A percentile compares a stretch with the other conserved stretches of the same genome.
These are phyloP conservation scores for Lytechinus pictus DNA, from an alignment of 35 echinoderm and acorn worm genomes.

Conservation along the genomic window DNA sequence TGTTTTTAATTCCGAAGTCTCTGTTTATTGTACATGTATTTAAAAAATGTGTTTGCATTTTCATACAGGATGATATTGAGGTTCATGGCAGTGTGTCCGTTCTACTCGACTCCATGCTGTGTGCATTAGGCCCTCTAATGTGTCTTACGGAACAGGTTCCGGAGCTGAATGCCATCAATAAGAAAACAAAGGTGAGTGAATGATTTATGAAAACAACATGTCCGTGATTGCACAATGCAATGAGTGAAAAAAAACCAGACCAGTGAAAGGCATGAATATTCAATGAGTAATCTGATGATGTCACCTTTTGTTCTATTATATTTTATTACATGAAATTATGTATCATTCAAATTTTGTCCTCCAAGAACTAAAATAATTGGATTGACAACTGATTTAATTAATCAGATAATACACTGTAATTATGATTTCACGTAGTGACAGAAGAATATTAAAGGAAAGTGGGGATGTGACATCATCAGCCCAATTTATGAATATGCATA, in stretches of 20 bases:
- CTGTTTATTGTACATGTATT: neutral
- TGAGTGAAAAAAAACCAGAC: neutral
- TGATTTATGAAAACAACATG: neutral
- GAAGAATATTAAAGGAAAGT: too few species aligned
- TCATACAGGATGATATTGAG: conserved; percentile 76
- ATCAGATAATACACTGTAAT: too few species aligned
- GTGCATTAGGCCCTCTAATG: conserved; percentile 86
- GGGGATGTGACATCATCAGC: too few species aligned
- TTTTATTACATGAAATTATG: too few species aligned
- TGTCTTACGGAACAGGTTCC: conserved; percentile 89
- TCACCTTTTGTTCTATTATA: too few species aligned
- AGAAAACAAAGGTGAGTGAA: conserved; percentile 74
- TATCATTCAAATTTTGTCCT: too few species aligned
- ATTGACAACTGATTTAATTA: too few species aligned
- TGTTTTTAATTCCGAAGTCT: too few species aligned
- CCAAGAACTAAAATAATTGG: too few species aligned
- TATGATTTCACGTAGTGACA: too few species aligned
- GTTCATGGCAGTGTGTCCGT: conserved; percentile 97
- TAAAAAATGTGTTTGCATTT: neutral
- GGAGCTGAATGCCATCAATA: conserved; percentile 64
- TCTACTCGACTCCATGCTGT: conserved; percentile 85
- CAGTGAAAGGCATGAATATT: neutral
- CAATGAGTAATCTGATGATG: too few species aligned
- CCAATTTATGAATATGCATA: too few species aligned
- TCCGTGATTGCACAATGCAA: neutral